phyloP scores from a whole-genome alignment of 2,113 vertebrate genomes.

The Paraplagusia blochii region DNA sequence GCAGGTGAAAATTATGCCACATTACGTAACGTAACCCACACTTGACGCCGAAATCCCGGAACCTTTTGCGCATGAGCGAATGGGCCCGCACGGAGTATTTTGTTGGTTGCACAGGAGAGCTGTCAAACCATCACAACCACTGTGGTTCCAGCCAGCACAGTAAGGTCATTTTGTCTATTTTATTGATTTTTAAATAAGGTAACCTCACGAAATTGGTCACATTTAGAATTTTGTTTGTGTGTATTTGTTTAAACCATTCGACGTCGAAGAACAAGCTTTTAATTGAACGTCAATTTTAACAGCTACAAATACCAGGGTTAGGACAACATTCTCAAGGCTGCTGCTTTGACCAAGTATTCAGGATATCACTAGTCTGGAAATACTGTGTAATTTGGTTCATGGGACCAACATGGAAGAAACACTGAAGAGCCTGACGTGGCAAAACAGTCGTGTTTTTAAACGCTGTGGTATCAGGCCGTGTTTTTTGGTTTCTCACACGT shows the following conservation, averaged over 20 bases:
- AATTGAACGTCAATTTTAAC: not conserved
- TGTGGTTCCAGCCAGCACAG: constrained; percentile 13
- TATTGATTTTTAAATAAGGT: accelerated
- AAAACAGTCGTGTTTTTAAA: not conserved
- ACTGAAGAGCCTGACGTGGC: not conserved
- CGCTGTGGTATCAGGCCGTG: not conserved
- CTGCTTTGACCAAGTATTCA: no score
- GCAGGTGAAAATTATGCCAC: not conserved
- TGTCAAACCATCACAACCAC: constrained; percentile 13
- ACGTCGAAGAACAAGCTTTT: not conserved
- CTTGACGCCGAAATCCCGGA: constrained; percentile 29
- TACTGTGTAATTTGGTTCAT: not conserved
- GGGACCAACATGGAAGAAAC: not conserved
- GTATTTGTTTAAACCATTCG: not conserved
- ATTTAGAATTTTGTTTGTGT: not conserved
- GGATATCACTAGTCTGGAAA: not conserved
- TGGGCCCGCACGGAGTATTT: constrained; percentile 42
- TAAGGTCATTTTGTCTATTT: constrained; percentile 28
- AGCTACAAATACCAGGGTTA: no score
- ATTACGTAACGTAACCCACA: not conserved
- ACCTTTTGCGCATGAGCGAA: not conserved
- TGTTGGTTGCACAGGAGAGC: constrained; percentile 21
- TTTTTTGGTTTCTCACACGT: not conserved
- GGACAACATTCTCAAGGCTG: no score
- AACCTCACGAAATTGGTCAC: not conserved